A percentile compares a stretch with the other conserved stretches of the same genome.
These are phyloP conservation scores for Meriones psammophilus DNA, from an alignment of 2,797 vertebrate genomes.

Conservation along the genomic window DNA sequence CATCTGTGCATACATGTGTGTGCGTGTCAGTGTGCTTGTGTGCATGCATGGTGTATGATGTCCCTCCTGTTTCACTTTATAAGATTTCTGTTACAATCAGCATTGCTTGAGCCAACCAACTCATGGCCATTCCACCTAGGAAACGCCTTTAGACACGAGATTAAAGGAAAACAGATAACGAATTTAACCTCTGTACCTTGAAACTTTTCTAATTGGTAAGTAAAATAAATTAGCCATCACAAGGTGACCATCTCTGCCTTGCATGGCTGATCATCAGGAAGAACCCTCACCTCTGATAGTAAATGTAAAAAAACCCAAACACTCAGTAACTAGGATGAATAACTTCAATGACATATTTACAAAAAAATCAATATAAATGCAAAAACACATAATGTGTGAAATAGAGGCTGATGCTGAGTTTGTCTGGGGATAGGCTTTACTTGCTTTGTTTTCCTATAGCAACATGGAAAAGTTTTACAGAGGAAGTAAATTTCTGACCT, in stretches of 20 bases:
- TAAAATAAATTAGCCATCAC: not conserved
- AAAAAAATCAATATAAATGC: slow-evolving; percentile 23
- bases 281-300: not conserved
- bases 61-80: not conserved
- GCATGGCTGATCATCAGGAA: not conserved
- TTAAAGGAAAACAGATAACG: not conserved
- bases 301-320: not conserved
- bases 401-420: not conserved
- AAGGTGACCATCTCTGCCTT: not conserved
- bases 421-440: not conserved
- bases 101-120: not conserved
- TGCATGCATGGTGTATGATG: rapidly evolving
- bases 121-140: not conserved
- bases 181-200: too few relatives aligned
- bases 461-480: not conserved
- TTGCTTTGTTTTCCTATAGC: not conserved
- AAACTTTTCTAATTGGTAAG: not conserved
- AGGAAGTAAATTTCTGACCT: not conserved
- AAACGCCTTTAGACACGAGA: rapidly evolving
- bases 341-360: not conserved
- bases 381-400: not conserved
- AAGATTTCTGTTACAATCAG: not conserved
- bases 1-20: too few relatives aligned
- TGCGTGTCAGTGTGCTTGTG: rapidly evolving
- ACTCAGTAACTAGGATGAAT: not conserved